These are phyloP conservation scores for Dysmachus trigonus DNA, from an alignment of 2,888 invertebrate species.

Conservation along the genomic window DNA sequence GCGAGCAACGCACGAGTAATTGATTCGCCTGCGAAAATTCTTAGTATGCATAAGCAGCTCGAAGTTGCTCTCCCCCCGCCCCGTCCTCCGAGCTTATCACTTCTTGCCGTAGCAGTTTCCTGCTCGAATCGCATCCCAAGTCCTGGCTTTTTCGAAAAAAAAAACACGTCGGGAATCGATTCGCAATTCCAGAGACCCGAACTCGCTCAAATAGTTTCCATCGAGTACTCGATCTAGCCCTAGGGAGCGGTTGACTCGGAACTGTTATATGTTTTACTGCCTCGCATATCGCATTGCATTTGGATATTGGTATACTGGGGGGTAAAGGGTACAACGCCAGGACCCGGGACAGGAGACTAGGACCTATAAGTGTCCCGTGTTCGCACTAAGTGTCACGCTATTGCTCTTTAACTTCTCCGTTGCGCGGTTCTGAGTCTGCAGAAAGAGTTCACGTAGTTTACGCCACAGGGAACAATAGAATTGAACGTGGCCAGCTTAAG, in stretches of 20 bases:
- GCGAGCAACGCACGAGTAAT: not conserved
- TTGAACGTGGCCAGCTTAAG: not conserved
- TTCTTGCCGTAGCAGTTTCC: not conserved
- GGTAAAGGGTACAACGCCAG: not conserved
- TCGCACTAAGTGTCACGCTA: not conserved
- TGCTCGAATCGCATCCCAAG: not conserved
- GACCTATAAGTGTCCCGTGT: not conserved
- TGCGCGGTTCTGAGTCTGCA: not conserved
- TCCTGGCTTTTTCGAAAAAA: not conserved
- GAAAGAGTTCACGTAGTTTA: not conserved
- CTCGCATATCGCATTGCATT: not conserved
- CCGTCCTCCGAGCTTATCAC: not conserved
- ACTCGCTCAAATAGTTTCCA: constrained; percentile 8
- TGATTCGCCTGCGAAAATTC: not conserved
- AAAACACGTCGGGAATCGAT: not conserved
- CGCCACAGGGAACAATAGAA: constrained; percentile 10
- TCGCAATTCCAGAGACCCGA: not conserved
- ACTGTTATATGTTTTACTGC: constrained; percentile 29
- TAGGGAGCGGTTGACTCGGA: not conserved
- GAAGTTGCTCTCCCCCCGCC: not conserved
- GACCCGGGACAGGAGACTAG: not conserved
- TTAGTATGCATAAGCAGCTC: not conserved
- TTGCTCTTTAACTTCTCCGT: not conserved
- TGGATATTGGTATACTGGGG: not conserved
- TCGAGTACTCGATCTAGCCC: constrained; percentile 16